phyloP scores from a whole-genome alignment of 2,888 invertebrate species.

The Epistrophe eligans region DNA sequence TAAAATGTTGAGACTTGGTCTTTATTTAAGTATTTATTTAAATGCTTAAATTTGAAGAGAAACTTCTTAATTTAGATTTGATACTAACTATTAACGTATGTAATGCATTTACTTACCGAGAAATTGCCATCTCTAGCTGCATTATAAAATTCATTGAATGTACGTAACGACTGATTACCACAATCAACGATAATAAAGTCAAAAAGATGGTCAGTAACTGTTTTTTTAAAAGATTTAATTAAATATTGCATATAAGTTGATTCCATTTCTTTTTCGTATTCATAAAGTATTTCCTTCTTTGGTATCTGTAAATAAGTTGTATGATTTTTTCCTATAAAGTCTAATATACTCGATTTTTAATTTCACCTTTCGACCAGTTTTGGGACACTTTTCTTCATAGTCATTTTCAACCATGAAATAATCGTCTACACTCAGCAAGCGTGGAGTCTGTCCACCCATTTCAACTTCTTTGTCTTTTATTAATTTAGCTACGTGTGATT shows the following conservation, averaged over 20 bases:
- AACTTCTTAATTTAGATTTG: background rate
- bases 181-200: conserved; percentile 97
- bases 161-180: conserved; percentile 91
- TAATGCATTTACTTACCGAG: conserved; percentile 79
- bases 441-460: conserved; percentile 93
- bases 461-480: conserved; percentile 93
- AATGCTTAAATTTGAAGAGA: background rate
- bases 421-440: conserved; percentile 97
- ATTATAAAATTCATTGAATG: conserved; percentile 95
- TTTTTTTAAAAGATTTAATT: conserved; percentile 95
- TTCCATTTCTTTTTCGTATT: conserved; percentile 94
- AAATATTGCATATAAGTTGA: conserved; percentile 92
- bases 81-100: background rate
- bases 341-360: background rate
- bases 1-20: background rate
- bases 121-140: conserved; percentile 87
- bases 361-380: conserved; percentile 82
- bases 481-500: conserved; percentile 94
- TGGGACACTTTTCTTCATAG: conserved; percentile 85
- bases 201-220: conserved; percentile 94
- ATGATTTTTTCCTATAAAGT: background rate
- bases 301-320: conserved; percentile 81
- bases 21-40: background rate
- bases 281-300: conserved; percentile 86
- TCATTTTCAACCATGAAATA: conserved; percentile 96